Evolutionary conservation across 2,888 invertebrate species (phyloP), one percentile per base, ranked within the genome.

Genomic region (Cryptus armator): DNA sequence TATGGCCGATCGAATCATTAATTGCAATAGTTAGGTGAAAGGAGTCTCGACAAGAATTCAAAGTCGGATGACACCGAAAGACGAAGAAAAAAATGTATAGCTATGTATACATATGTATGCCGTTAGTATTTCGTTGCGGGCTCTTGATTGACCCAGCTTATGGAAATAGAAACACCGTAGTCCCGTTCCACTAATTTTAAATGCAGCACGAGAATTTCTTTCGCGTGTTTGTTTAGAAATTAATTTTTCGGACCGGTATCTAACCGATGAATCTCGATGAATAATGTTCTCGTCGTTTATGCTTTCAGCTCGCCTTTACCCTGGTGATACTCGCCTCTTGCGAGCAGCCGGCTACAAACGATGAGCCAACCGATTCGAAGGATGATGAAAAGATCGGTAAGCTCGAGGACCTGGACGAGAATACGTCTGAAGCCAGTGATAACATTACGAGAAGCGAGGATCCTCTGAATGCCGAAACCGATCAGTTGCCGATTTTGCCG

Each of bases 401-500:
- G 43, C 85, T 83, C 37, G 74, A 79, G 51, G 83, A 86, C 43
- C 2, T 12, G 7, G 72, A 46, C 53, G 59, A 66, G 74, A 87
- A 1, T 77, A 74, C 1, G 85, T 89, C 3, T 86, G 86, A 10
- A 37, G 51, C 79, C 19, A 84, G 85, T 72, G 66, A 70, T 32
- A 83, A 72, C 6, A 83, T 86, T n/a, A 82, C 81, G 3, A 72
- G 74, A 9, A 81, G 81, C 19, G 76, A 81, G 1, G 66, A 80
- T 53, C 48, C 64, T 5, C 44, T 19, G 16, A 51, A 24, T 24
- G 24, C 86, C 6, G 77, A 85, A 3, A 84, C 85, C 9, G 85
- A 87, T 3, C 68, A 90, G 0, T 62, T 93, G 7, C 92, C 93
- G 9, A 90, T 93, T 10, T 72, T 93, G 16, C 93, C 93, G 0